Conservation (phyloP, 2,113 vertebrate species). For the Corapipo altera region DNA sequence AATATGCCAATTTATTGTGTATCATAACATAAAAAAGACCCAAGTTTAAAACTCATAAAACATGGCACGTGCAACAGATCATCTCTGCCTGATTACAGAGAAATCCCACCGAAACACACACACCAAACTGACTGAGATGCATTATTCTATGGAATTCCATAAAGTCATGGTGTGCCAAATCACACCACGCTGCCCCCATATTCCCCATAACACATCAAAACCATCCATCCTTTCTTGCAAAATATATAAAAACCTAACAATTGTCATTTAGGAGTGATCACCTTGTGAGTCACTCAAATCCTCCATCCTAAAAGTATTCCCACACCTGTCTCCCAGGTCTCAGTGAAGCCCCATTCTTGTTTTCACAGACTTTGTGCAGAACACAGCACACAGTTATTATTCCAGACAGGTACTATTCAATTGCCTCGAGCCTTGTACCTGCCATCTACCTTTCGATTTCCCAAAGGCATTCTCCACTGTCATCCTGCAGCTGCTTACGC, state of each 20-base stretch:
- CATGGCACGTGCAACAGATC: neutral
- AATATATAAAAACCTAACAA: neutral
- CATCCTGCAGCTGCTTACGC: neutral
- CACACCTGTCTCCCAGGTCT: neutral
- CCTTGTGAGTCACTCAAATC: neutral
- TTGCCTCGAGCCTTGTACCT: neutral
- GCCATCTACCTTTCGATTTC: neutral
- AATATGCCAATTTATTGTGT: neutral
- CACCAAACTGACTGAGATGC: neutral
- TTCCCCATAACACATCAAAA: neutral
- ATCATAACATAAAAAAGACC: neutral
- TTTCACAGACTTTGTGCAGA: neutral
- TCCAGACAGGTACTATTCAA: neutral
- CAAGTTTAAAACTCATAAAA: neutral
- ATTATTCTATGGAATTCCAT: neutral
- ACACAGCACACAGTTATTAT: neutral
- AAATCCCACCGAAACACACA: neutral
- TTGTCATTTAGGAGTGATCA: neutral
- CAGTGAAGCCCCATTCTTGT: neutral
- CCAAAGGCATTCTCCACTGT: neutral
- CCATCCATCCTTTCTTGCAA: neutral
- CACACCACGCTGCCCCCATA: neutral
- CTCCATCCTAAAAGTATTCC: neutral
- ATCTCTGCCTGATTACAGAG: neutral
- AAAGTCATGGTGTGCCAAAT: neutral